Base-by-base conservation (phyloP, 2,888 invertebrate species). In the Chesias legatella region DNA sequence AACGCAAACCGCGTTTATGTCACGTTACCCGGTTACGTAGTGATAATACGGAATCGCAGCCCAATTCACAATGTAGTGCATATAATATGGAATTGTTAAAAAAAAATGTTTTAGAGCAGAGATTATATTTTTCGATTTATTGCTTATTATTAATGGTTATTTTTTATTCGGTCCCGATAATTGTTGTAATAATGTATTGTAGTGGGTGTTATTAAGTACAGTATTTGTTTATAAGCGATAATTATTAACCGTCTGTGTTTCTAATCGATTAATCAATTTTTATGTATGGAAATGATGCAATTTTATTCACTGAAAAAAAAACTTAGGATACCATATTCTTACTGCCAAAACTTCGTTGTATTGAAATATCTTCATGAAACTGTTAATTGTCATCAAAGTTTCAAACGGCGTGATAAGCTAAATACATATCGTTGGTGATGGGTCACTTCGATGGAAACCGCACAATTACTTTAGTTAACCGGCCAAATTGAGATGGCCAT, bases 41-140 rank as follows among this genome's bases (percentile, higher is more conserved):
- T 5, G 13, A 17, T 2, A 25, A 22, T 7, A 1, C 2, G n/a
- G 6, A 7, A 7, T 22, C 3, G 1, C 22, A 7, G n/a, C 22
- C 22, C 7, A 22, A 22, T 27, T 10, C 7, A 27, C 10, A 26
- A 24, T 32, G 31, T 32, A 47, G 59, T 62, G 59, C 57, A 65
- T 54, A 67, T 50, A 56, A 69, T 66, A 74, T 73, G 74, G 76
- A 79, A 79, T 84, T 85, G 82, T 84, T 85, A 54, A 76, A 79
- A 75, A 17, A 17, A 17, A 17, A 17, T 17, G 65, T 74, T 65
- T 76, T 79, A 73, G 41, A 61, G 63, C 78, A 82, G 78, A 84
- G 78, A 79, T 79, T 84, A 82, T 85, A 84, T 86, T 85, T 85
- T 85, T 84, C 71, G 83, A 85, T 78, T 79, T 70, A 76, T 77